Conservation (phyloP, 2,113 vertebrate species). For the Notarius quadriscutis region DNA sequence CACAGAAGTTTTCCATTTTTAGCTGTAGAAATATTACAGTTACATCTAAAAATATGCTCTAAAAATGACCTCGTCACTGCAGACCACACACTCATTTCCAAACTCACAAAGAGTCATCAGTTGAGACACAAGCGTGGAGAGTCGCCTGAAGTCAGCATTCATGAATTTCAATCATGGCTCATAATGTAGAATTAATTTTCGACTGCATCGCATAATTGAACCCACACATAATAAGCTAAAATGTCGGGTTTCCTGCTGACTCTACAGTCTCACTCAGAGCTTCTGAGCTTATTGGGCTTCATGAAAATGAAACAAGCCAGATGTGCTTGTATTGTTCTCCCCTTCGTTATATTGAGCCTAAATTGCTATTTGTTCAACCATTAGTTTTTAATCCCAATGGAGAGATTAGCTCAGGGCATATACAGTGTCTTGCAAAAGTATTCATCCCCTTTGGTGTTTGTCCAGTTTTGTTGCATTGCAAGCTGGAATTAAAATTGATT, state of each 20-base stretch:
- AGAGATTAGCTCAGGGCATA: background rate
- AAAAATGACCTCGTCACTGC: no score
- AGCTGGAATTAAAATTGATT: no score
- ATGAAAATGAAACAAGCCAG: background rate
- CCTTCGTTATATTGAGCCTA: background rate
- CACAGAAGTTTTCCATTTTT: background rate
- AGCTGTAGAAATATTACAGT: background rate
- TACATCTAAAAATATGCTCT: background rate
- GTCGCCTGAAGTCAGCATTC: background rate
- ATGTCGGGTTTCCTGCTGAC: background rate
- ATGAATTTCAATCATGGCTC: background rate
- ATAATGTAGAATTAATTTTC: constrained; percentile 25
- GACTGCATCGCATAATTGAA: constrained; percentile 8
- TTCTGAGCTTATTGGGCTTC: background rate
- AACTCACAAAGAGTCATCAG: background rate
- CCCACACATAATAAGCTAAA: background rate
- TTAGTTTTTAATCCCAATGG: background rate
- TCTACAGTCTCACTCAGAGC: background rate
- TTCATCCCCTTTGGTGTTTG: no score
- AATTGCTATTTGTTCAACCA: background rate
- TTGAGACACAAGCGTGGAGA: background rate
- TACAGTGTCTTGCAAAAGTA: no score
- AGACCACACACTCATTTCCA: background rate
- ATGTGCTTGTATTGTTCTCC: background rate
- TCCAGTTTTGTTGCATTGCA: no score